Evolutionary conservation across 2,888 invertebrate species (phyloP), one percentile per base, ranked within the genome.

Genomic region (Oligia fasciuncula): DNA sequence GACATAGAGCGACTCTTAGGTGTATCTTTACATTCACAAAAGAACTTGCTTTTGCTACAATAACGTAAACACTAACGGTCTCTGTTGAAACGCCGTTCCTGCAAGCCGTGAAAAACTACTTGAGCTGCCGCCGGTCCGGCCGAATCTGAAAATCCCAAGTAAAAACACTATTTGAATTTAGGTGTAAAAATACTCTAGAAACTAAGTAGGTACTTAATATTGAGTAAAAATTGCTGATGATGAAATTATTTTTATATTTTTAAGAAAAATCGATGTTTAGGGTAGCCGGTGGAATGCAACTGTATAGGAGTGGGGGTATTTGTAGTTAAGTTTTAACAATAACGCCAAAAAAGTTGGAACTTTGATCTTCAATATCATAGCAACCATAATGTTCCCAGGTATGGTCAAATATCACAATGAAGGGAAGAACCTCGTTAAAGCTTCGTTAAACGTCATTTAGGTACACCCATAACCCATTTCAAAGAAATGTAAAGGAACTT

Each of bases 61-160:
- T n/a, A n/a, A 40, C 70, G 17, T 11, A 40, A 62, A n/a, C 23
- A 71, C 71, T 71, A n/a, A 71, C 71, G 60, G 60, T 62, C 40
- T 57, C 40, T 40, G 57, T 2, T n/a, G 57, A 11, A 17, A 0
- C 17, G 4, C 17, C 11, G 40, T 0, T 40, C n/a, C 71, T 6
- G n/a, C 71, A n/a, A 71, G 11, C n/a, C 71, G 40, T n/a, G 40
- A n/a, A 71, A 71, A 71, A 40, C 71, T 71, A 17, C n/a, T 4
- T 6, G 6, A 0, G 17, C 40, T 71, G 23, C 35, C 11, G 1
- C 35, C 11, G 1, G 2, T 1, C 62, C 40, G 71, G 17, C 5
- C 0, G 60, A 71, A 71, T 11, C 71, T 71, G 71, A 11, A 62
- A 60, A 40, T 17, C 2, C 17, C 14, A 71, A 40, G 57, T 17